These are phyloP conservation scores for Phataginus tetradactyla DNA, from an alignment of 2,797 vertebrate species.

Conservation along the genomic window DNA sequence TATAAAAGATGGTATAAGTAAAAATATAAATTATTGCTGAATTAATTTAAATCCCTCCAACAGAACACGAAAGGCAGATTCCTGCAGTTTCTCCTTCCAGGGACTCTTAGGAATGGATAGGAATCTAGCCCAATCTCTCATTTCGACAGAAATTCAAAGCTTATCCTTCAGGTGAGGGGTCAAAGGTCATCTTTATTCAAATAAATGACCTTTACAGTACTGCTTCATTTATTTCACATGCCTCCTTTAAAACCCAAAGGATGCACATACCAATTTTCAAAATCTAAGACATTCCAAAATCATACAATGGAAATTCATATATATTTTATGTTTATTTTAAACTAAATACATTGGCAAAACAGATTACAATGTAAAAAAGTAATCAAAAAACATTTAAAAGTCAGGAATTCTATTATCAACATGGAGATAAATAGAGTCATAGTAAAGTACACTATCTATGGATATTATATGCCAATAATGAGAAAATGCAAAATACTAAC, in stretches of 20 bases:
- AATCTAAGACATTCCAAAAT: conserved; percentile 14
- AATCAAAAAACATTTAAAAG: conserved; percentile 25
- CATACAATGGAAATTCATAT: background rate
- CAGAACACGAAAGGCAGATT: background rate
- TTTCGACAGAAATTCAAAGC: conserved; percentile 21
- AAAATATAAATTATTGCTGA: conserved; percentile 20
- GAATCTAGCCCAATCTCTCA: background rate
- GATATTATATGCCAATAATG: background rate
- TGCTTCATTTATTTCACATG: background rate
- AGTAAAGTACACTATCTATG: background rate
- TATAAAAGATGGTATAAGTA: background rate
- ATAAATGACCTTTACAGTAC: background rate
- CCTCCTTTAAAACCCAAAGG: background rate
- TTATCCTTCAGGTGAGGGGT: background rate
- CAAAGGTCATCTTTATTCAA: background rate
- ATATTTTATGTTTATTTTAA: conserved; percentile 5
- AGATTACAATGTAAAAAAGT: conserved; percentile 45
- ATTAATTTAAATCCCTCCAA: conserved; percentile 11
- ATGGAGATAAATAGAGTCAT: conserved; percentile 13
- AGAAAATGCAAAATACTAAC: conserved; percentile 47
- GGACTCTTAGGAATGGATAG: background rate
- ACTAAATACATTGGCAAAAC: conserved; percentile 43
- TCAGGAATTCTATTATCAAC: conserved; percentile 28
- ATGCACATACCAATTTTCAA: background rate
- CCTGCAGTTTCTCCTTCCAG: background rate